Conservation (phyloP, 2,113 vertebrate genomes). For the Illadopsis cleaveri region DNA sequence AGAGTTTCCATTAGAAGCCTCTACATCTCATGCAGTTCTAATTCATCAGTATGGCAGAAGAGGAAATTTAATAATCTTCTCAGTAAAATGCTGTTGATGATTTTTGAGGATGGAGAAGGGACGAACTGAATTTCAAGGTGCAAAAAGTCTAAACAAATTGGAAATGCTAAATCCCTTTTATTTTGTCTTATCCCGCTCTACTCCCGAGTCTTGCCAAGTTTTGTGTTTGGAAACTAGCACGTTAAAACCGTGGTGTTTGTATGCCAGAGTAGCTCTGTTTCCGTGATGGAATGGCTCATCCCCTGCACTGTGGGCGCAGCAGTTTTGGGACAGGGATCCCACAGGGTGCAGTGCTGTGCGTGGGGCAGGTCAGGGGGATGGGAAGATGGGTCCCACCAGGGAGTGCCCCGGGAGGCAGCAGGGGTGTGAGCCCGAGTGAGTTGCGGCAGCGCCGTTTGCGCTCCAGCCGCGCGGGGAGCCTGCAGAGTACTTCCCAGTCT, state of each 20-base stretch:
- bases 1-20: constrained; percentile 55
- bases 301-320: not conserved
- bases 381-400: not conserved
- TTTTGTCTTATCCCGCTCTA: not conserved
- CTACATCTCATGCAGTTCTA: constrained; percentile 5
- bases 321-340: not conserved
- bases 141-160: not conserved
- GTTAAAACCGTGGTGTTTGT: fast-evolving
- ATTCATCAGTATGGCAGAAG: not conserved
- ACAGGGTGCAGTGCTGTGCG: fast-evolving
- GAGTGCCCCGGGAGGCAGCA: not conserved
- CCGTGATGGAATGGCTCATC: not conserved
- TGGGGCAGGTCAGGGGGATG: not conserved
- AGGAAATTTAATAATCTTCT: not conserved
- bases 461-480: not conserved
- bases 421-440: not conserved
- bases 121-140: not conserved
- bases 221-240: not conserved
- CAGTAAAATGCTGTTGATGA: not conserved
- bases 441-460: not conserved
- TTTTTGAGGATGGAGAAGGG: not conserved
- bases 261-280: not conserved
- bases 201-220: not conserved
- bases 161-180: not conserved
- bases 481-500: constrained; percentile 11